These are phyloP conservation scores for Lamellibrachia columna DNA, from an alignment of 2,888 invertebrate species.

Conservation along the genomic window DNA sequence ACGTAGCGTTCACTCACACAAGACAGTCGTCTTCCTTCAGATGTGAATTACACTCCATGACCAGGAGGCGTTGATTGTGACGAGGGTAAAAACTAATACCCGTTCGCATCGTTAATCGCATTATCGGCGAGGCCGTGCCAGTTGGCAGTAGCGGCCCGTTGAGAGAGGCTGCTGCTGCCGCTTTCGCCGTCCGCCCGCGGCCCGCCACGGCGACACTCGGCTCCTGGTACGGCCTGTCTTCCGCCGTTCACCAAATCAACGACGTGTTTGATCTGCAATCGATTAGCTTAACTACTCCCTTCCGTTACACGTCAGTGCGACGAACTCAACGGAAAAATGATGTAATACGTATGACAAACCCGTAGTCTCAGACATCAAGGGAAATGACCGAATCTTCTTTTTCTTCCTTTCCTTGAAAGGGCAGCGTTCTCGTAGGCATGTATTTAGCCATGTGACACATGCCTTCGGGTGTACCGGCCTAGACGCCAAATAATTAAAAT, in stretches of 20 bases:
- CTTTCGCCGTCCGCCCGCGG: background rate
- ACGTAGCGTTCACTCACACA: background rate
- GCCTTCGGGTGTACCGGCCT: too few species aligned
- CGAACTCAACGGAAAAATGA: background rate
- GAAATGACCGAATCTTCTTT: background rate
- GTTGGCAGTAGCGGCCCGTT: background rate
- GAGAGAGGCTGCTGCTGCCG: background rate
- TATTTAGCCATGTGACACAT: too few species aligned
- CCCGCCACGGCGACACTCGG: background rate
- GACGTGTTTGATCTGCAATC: background rate
- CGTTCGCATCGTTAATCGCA: conserved; percentile 12
- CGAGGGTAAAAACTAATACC: background rate
- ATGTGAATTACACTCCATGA: background rate
- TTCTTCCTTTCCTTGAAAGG: too few species aligned
- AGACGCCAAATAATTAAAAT: too few species aligned
- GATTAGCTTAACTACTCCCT: background rate
- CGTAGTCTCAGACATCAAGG: background rate
- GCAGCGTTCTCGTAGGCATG: too few species aligned
- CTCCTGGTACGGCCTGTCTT: background rate
- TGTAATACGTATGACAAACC: background rate
- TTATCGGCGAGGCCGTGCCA: background rate
- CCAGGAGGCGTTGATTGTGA: background rate
- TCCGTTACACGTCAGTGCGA: background rate
- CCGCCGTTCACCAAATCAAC: conserved; percentile 10
- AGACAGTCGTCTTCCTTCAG: background rate